Conservation (phyloP, 1,140 invertebrate species). For the Telenomus remus region DNA sequence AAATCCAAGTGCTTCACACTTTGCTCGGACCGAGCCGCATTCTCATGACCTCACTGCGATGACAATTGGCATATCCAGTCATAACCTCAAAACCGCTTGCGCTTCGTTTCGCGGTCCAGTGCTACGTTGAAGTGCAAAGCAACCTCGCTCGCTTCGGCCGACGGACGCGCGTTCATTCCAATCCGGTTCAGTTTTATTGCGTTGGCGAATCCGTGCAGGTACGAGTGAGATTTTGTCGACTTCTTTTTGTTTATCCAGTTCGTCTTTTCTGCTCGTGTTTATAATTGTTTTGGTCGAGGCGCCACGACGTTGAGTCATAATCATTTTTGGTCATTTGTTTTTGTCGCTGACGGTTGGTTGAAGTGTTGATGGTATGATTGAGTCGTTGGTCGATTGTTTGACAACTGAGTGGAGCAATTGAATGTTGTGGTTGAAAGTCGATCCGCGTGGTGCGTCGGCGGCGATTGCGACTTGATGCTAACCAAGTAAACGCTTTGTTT, state of each 20-base stretch:
- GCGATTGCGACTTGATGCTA: constrained; percentile 1
- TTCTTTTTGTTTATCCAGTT: neutral
- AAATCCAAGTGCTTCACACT: neutral
- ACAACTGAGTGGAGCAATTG: neutral
- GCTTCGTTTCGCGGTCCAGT: constrained; percentile 9
- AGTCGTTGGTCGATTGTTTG: neutral
- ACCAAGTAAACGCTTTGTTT: constrained; percentile 6
- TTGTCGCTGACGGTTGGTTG: neutral
- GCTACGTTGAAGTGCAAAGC: neutral
- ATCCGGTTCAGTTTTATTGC: constrained; percentile 8
- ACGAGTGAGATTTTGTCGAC: constrained; percentile 5
- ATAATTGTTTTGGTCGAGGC: neutral
- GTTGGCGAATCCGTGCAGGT: constrained; percentile 16
- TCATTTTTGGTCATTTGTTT: too few species aligned
- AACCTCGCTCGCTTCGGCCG: constrained; percentile 1
- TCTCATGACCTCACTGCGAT: constrained; percentile 7
- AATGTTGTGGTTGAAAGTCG: constrained; percentile 1
- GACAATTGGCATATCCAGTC: constrained; percentile 34
- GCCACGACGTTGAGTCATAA: neutral
- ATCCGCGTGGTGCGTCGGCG: constrained; percentile 9
- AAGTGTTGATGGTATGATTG: neutral
- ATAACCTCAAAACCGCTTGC: constrained; percentile 47
- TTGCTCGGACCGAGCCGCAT: too few species aligned
- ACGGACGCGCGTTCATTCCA: constrained; percentile 19
- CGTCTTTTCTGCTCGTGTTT: neutral